phyloP scores from a whole-genome alignment of 2,797 vertebrate genomes.

The Potorous gilbertii region DNA sequence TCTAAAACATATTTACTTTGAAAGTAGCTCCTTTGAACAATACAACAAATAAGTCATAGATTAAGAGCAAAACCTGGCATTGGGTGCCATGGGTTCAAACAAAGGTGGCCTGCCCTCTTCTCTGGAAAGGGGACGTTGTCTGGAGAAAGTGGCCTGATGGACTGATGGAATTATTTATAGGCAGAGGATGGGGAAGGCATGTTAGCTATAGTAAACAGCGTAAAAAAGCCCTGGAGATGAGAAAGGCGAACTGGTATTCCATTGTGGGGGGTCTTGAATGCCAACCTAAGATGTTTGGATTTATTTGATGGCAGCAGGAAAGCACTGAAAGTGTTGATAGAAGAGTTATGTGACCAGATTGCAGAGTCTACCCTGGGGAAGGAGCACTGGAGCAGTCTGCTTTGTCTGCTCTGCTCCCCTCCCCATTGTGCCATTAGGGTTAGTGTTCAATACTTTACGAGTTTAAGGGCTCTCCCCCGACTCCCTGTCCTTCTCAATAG shows the following conservation, averaged over 20 bases:
- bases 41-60: background rate
- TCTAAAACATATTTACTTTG: background rate
- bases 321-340: background rate
- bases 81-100: background rate
- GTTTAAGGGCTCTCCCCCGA: background rate
- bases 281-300: background rate
- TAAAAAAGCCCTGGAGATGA: background rate
- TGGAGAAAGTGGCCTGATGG: background rate
- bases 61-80: background rate
- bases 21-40: background rate
- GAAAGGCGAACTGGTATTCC: background rate
- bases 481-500: background rate
- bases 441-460: no score
- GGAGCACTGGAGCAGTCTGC: background rate
- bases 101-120: background rate
- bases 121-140: background rate
- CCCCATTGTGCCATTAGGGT: background rate
- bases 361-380: background rate
- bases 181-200: background rate
- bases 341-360: background rate
- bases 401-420: background rate
- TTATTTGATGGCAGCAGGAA: background rate
- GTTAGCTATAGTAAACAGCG: background rate
- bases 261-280: background rate
- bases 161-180: background rate